Conservation (phyloP, 1,140 invertebrate genomes). For the Heterodera schachtii region DNA sequence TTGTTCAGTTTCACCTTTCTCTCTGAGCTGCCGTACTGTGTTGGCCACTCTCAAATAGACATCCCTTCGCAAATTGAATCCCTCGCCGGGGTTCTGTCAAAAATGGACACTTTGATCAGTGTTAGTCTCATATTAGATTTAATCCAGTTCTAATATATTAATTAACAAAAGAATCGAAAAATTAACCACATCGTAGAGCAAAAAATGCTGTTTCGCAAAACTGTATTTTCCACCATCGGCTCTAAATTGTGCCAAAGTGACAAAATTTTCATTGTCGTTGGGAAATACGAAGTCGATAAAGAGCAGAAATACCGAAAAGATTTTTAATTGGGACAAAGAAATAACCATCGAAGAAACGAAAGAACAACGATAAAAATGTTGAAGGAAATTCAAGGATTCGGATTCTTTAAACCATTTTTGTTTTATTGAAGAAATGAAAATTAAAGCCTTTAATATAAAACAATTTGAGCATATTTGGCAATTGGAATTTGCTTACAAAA, state of each 20-base stretch:
- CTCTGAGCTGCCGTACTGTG: constrained; percentile 74
- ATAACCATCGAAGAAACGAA: neutral
- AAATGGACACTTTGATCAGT: neutral
- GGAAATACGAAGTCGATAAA: neutral
- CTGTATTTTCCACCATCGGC: constrained; percentile 31
- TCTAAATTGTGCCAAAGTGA: constrained; percentile 36
- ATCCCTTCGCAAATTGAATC: constrained; percentile 92
- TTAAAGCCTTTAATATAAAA: too few relatives aligned
- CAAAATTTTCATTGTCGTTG: neutral
- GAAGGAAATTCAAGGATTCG: too few relatives aligned
- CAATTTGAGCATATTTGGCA: too few relatives aligned
- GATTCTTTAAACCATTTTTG: too few relatives aligned
- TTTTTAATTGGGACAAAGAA: too few relatives aligned
- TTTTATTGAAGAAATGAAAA: too few relatives aligned
- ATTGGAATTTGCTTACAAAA: too few relatives aligned
- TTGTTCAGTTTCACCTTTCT: constrained; percentile 66
- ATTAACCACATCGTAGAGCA: constrained; percentile 38
- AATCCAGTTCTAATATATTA: neutral
- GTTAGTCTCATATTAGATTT: neutral
- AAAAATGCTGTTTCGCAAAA: constrained; percentile 12
- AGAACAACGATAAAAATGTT: neutral
- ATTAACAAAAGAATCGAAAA: neutral
- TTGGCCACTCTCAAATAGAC: constrained; percentile 89
- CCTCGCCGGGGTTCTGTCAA: constrained; percentile 82
- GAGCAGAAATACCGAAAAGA: neutral